Evolutionary conservation across 2,113 vertebrate genomes (phyloP), one percentile per base, ranked within the genome.

Genomic region (Mirza zaza): DNA sequence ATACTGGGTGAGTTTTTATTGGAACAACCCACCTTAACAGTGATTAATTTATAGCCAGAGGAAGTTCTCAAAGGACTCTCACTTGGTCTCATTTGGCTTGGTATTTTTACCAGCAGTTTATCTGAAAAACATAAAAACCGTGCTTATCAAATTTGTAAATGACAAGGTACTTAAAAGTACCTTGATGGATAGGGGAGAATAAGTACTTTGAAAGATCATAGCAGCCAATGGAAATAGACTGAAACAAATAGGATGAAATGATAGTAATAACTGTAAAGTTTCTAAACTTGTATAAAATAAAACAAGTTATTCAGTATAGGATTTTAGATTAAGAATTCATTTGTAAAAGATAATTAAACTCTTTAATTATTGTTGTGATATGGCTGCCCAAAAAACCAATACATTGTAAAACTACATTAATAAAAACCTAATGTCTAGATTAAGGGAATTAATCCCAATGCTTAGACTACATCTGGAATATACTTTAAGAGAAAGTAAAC

Each of bases 241-340:
- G 23, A 77, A 94, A 89, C 15, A 36, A 68, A 68, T 52, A 80
- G 8, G 12, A 27, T 52, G 50, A 81, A 84, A 65, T 96, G 55
- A 27, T 71, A 45, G 42, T 84, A 27, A 61, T 70, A 81, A 85
- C 14, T 93, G 2, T 50, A 86, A 82, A 80, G 23, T 81, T 89
- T 97, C 29, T 55, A 18, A 90, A 87, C 29, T 52, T 70, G 48
- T 87, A 48, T 95, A 90, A 85, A 94, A 85, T 95, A 86, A 88
- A 83, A 67, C 23, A 2, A 71, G 20, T 55, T 95, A 13, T 25
- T 96, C 23, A 91, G 6, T 91, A 67, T 4, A 87, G 50, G 34
- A 79, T 82, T 96, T 39, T 93, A 8, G 75, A 61, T 94, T 71
- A 86, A 95, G 36, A 94, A 61, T 95, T 85, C 17, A 68, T 94